A percentile compares a stretch with the other conserved stretches of the same genome.
Evolutionary conservation across 2,888 invertebrate species (phyloP).

Genomic region (Nemapogon koenigi): DNA sequence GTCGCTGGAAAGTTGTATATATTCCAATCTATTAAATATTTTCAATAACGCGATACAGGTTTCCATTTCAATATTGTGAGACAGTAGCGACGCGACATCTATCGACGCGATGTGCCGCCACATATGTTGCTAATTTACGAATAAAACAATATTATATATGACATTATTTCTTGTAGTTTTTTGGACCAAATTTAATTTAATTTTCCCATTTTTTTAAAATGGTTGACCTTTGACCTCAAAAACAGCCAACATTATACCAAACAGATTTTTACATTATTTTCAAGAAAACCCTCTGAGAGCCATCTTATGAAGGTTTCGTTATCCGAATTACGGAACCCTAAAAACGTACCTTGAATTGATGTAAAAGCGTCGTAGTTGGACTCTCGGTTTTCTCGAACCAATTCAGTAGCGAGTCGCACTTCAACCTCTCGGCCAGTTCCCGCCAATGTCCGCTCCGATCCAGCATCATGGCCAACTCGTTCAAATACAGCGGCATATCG

Average conservation of each 20-base stretch:
- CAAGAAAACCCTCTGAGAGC: background rate
- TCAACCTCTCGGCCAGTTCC: conserved; percentile 57
- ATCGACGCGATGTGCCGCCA: too few relatives aligned
- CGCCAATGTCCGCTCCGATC: conserved; percentile 67
- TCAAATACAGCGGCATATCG: conserved; percentile 29
- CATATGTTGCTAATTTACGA: too few relatives aligned
- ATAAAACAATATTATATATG: too few relatives aligned
- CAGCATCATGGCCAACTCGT: conserved; percentile 53
- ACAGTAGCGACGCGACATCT: too few relatives aligned
- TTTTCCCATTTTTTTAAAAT: conserved; percentile 1
- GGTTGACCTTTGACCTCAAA: conserved; percentile 1
- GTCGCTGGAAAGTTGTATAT: too few relatives aligned
- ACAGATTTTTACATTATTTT: background rate
- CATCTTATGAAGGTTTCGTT: background rate
- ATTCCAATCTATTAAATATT: too few relatives aligned
- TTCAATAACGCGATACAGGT: too few relatives aligned
- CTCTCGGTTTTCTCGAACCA: conserved; percentile 51
- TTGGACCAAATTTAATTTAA: too few relatives aligned
- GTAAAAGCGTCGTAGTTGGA: conserved; percentile 63
- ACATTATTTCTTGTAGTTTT: too few relatives aligned
- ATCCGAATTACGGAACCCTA: background rate
- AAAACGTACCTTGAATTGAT: conserved; percentile 53
- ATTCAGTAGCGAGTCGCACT: conserved; percentile 50
- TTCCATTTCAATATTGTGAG: too few relatives aligned
- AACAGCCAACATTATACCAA: background rate